Evolutionary conservation across 2,113 vertebrate species (phyloP), one percentile per base, ranked within the genome.

Genomic region (Mustela lutreola): DNA sequence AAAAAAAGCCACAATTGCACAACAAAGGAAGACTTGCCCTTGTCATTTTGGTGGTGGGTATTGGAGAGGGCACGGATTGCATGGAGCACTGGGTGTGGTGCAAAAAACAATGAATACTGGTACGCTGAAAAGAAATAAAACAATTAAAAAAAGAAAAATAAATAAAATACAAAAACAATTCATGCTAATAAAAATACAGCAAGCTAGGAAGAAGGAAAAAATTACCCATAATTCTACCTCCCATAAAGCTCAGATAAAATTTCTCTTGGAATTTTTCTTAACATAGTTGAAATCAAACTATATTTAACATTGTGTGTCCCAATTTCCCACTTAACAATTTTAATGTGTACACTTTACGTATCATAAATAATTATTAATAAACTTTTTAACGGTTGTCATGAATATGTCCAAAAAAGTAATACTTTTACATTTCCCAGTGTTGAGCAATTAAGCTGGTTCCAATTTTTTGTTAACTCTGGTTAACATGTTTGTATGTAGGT

Each of bases 361-460:
- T 50, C 18, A 63, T 76, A 91, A 63, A 24, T 81, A 96, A 73
- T 58, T 94, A 94, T 86, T 71, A 76, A 86, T 79, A 79, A 75
- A 56, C 10, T 65, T 89, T n/a, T 86, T 60, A 88, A 56, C 75
- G 28, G 24, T 80, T 75, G 14, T 45, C 65, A 82, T 60, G 90
- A 75, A 70, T 89, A 60, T 88, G 21, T 63, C 26, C 10, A 11
- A 50, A 73, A 28, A 95, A 90, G 60, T 78, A 95, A 83, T 95
- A 73, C 60, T 87, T 70, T 62, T 85, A 50, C 3, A 87, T 84
- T 96, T 33, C 15, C 73, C 89, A 71, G 1, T 70, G 11, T 80
- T 62, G 19, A 5, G 67, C 76, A 94, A 45, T 75, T 81, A 83
- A 62, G 63, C 3, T 45, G 10, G 15, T 92, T 94, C 53, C 36